Conservation (phyloP, 2,797 vertebrate species). For the Sciurus vulgaris region DNA sequence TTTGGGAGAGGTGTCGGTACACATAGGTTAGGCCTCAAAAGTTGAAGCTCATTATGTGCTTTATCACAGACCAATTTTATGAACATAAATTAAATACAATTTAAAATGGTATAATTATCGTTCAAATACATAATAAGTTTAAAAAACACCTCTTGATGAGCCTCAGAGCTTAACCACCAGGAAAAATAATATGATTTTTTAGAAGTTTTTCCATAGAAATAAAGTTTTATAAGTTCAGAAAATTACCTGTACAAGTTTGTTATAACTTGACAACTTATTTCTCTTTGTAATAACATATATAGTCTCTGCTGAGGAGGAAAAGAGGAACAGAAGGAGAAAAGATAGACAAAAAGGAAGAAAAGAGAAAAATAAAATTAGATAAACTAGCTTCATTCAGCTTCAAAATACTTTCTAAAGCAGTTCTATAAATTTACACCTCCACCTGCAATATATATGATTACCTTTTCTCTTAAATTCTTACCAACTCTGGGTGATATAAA, state of each 20-base stretch:
- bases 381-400: not conserved
- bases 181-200: not conserved
- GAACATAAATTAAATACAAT: not conserved
- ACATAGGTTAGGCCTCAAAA: not conserved
- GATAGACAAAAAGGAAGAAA: not conserved
- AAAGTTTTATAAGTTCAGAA: not conserved
- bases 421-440: not conserved
- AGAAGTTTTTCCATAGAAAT: not conserved
- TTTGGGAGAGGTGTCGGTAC: not conserved
- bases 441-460: not conserved
- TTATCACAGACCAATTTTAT: conserved; percentile 13
- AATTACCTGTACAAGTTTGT: not conserved
- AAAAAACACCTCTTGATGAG: not conserved
- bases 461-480: not conserved
- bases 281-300: not conserved
- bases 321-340: not conserved
- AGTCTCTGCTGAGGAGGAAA: not conserved
- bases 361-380: not conserved
- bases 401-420: not conserved
- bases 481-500: not conserved
- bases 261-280: not conserved
- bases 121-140: not conserved
- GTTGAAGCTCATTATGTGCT: not conserved
- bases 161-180: not conserved
- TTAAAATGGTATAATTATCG: not conserved